phyloP scores from a whole-genome alignment of 2,888 invertebrate species.

The Callimorpha dominula region DNA sequence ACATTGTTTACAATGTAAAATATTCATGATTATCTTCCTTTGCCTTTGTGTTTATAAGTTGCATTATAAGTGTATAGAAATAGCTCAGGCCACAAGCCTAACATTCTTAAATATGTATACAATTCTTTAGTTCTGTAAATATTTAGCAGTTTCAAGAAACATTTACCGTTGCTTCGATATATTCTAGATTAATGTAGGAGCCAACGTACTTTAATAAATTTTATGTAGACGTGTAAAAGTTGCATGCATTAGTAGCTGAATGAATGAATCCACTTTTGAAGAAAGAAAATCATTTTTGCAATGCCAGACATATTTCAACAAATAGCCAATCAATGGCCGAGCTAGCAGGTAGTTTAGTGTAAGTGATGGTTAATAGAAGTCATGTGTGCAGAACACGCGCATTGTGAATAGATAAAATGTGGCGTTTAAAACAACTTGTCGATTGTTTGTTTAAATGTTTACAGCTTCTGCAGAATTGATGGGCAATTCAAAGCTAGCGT shows the following conservation, averaged over 20 bases:
- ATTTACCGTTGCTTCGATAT: constrained; percentile 31
- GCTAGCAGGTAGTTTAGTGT: constrained; percentile 21
- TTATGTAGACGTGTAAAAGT: constrained; percentile 21
- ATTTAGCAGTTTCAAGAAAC: constrained; percentile 32
- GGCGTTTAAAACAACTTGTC: constrained; percentile 48
- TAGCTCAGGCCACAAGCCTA: constrained; percentile 25
- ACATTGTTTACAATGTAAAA: constrained; percentile 29
- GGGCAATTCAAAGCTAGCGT: constrained; percentile 46
- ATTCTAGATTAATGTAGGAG: constrained; percentile 26
- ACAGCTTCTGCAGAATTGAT: constrained; percentile 49
- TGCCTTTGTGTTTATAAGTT: constrained; percentile 27
- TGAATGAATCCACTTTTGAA: constrained; percentile 36
- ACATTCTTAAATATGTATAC: constrained; percentile 34
- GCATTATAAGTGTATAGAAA: constrained; percentile 24
- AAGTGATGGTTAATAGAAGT: constrained; percentile 45
- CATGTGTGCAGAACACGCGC: constrained; percentile 32
- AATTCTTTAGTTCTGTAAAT: constrained; percentile 32
- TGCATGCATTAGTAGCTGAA: constrained; percentile 31
- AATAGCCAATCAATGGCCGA: constrained; percentile 17
- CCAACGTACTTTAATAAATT: constrained; percentile 32
- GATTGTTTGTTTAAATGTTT: constrained; percentile 52
- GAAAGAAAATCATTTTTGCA: constrained; percentile 30
- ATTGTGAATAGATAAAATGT: constrained; percentile 43
- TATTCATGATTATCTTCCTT: constrained; percentile 28
- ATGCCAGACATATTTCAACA: constrained; percentile 34